A percentile compares a stretch with the other conserved stretches of the same genome.
Evolutionary conservation across 2,113 vertebrate species (phyloP).

Genomic region (Octodon degus): DNA sequence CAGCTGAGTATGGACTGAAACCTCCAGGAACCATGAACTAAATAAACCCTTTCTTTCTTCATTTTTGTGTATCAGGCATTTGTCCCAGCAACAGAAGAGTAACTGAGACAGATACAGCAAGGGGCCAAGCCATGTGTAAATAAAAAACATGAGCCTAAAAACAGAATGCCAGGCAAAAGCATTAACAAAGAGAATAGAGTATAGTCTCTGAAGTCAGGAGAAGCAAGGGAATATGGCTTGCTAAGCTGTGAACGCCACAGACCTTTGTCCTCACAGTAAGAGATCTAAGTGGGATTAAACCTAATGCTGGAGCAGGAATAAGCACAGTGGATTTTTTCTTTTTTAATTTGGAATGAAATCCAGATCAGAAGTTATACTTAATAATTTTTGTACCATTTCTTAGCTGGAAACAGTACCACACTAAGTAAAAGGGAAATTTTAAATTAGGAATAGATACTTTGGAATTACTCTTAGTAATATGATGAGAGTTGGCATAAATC

Average conservation of each 20-base stretch:
- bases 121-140: neutral
- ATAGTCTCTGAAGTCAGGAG: neutral
- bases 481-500: neutral
- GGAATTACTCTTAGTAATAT: conserved; percentile 9
- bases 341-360: neutral
- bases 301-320: neutral
- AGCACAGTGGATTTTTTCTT: neutral
- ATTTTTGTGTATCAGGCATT: no score
- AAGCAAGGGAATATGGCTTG: neutral
- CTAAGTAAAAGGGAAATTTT: neutral
- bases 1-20: no score
- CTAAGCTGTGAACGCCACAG: neutral
- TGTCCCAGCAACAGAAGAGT: no score
- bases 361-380: neutral
- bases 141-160: neutral
- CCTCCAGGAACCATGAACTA: no score
- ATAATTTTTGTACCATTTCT: neutral
- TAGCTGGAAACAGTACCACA: neutral
- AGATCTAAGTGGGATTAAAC: neutral
- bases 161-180: neutral
- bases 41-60: no score
- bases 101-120: neutral
- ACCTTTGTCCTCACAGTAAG: neutral
- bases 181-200: neutral
- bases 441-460: neutral